These are phyloP conservation scores for Lagopus leucura DNA, from an alignment of 2,113 vertebrate genomes.

Conservation along the genomic window DNA sequence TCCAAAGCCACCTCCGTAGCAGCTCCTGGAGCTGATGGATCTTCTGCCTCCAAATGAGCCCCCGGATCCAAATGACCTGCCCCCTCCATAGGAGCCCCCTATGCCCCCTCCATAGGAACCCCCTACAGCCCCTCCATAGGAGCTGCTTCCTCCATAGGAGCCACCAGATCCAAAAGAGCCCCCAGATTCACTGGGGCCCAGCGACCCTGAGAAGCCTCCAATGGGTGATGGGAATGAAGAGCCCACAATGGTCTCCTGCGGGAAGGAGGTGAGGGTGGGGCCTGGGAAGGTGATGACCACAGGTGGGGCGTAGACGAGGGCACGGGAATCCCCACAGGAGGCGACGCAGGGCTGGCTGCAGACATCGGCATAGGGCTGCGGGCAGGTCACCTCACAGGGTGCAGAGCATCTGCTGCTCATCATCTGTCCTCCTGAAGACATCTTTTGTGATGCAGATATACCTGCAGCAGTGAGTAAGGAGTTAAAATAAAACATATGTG, in stretches of 20 bases:
- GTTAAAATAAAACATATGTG: accelerated
- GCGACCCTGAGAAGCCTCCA: background rate
- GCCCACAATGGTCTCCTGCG: constrained; percentile 1
- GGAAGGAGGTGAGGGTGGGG: constrained; percentile 47
- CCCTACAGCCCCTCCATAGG: background rate
- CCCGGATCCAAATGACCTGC: background rate
- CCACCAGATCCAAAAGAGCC: background rate
- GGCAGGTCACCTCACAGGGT: background rate
- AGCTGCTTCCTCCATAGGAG: background rate
- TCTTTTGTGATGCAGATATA: background rate
- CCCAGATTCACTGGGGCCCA: background rate
- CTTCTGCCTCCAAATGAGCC: background rate
- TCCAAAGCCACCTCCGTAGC: background rate
- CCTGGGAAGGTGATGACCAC: background rate
- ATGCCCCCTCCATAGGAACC: background rate
- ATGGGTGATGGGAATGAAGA: background rate
- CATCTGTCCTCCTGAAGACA: background rate
- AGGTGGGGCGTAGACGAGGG: background rate
- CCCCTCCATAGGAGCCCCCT: background rate
- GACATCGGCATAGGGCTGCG: accelerated
- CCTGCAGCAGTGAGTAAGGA: background rate
- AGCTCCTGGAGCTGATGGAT: background rate
- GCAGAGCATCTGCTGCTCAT: background rate
- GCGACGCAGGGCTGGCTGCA: background rate
- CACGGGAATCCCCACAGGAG: constrained; percentile 14